Evolutionary conservation across 2,113 vertebrate genomes (phyloP).

Genomic region (Salminus brasiliensis): DNA sequence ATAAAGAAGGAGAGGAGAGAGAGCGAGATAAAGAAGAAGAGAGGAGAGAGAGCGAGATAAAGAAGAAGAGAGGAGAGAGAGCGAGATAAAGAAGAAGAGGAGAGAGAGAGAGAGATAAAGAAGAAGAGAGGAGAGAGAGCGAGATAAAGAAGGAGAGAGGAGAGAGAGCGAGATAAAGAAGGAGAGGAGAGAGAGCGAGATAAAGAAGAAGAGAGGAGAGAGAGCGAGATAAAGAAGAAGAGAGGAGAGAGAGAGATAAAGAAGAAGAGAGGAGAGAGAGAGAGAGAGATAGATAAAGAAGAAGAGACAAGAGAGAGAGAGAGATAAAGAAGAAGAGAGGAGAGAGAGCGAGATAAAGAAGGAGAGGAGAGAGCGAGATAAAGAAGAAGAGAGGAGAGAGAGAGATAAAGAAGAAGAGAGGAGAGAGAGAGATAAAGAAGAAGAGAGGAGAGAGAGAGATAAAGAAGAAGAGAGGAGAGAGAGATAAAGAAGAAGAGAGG

Average conservation of each 20-base stretch:
- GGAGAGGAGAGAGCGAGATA: background rate
- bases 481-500: background rate
- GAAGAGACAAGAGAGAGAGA: conserved; percentile 32
- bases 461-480: background rate
- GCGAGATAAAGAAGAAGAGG: background rate
- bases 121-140: background rate
- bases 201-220: background rate
- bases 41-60: too few relatives aligned
- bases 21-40: too few relatives aligned
- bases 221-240: background rate
- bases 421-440: background rate
- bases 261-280: conserved; percentile 34
- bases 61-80: background rate
- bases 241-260: conserved; percentile 27
- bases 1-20: conserved; percentile 1
- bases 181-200: too few relatives aligned
- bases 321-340: background rate
- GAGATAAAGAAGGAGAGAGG: conserved; percentile 7
- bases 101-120: background rate
- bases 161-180: too few relatives aligned
- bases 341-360: background rate
- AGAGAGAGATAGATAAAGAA: conserved; percentile 27
- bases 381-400: background rate
- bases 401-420: background rate
- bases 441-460: background rate